Conservation (phyloP, 1,140 invertebrate species). For the Drosophila sulfurigaster region DNA sequence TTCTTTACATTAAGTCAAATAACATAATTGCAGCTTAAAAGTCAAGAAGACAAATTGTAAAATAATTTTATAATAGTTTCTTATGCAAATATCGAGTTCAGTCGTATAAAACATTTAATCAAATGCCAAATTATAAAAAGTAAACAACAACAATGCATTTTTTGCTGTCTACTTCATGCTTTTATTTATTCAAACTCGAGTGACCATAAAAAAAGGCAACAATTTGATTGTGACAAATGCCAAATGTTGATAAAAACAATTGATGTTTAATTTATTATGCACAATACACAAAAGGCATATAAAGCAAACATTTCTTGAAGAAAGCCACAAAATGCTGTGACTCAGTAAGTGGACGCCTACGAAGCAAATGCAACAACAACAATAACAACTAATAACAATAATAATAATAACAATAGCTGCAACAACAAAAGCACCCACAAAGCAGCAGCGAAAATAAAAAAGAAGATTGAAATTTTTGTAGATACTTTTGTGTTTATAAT, state of each 20-base stretch:
- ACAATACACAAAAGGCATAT: constrained; percentile 46
- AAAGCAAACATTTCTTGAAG: constrained; percentile 52
- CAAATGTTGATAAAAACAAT: constrained; percentile 72
- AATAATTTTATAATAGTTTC: too few species aligned
- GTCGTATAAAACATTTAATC: too few species aligned
- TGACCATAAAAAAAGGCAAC: neutral
- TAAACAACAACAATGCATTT: neutral
- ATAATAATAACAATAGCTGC: constrained; percentile 10
- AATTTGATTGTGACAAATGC: constrained; percentile 58
- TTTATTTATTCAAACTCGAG: neutral
- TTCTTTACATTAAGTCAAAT: too few species aligned
- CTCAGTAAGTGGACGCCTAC: constrained; percentile 60
- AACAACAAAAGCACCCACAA: constrained; percentile 13
- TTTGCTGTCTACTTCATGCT: neutral
- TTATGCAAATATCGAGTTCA: too few species aligned
- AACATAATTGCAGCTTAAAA: too few species aligned
- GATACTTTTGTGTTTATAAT: constrained; percentile 5
- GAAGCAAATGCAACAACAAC: constrained; percentile 12
- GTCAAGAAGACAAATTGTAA: too few species aligned
- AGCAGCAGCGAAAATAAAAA: constrained; percentile 13
- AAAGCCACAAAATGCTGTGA: constrained; percentile 19
- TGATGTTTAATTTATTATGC: constrained; percentile 51
- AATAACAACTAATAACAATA: neutral
- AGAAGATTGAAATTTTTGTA: constrained; percentile 15
- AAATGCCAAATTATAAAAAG: too few species aligned